A percentile compares a stretch with the other conserved stretches of the same genome.
phyloP scores from a whole-genome alignment of 2,113 vertebrate species.

The Candoia aspera region DNA sequence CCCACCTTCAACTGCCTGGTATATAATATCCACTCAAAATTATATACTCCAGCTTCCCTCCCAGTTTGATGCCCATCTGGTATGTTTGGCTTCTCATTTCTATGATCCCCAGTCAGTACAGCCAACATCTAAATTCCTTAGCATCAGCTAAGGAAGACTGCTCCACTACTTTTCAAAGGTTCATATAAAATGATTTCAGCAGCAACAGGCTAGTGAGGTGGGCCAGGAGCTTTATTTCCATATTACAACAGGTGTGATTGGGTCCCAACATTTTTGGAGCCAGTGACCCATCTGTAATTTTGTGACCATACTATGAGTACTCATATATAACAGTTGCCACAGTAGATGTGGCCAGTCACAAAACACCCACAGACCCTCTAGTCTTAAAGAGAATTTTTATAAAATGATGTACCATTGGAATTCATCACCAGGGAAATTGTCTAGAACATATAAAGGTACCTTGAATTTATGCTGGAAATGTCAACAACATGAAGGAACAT shows the following conservation, averaged over 20 bases:
- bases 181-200: background rate
- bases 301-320: background rate
- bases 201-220: background rate
- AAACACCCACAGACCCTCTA: background rate
- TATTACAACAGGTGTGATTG: background rate
- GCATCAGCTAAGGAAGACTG: background rate
- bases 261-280: background rate
- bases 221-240: background rate
- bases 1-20: background rate
- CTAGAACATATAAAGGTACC: no score
- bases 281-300: background rate
- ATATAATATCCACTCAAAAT: background rate
- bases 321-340: background rate
- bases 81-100: background rate
- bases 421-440: no score
- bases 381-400: no score
- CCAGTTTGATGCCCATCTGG: background rate
- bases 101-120: background rate
- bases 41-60: background rate
- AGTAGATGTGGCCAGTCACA: background rate
- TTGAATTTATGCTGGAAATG: no score
- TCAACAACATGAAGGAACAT: no score
- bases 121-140: background rate
- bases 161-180: background rate
- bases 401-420: no score